Conservation (phyloP, 2,797 vertebrate genomes). For the Leptoclinus maculatus region DNA sequence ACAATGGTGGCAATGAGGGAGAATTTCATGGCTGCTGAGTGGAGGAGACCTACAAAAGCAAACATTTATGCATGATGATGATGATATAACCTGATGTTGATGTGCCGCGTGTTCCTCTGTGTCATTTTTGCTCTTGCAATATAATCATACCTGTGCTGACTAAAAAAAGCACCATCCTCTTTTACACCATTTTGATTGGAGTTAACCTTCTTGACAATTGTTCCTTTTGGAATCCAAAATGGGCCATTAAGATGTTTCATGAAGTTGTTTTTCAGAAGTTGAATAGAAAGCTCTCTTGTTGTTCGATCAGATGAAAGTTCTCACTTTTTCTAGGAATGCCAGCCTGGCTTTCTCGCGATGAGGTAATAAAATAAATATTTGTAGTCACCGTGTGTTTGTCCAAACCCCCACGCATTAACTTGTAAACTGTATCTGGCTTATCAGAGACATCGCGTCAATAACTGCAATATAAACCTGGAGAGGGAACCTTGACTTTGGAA, state of each 20-base stretch:
- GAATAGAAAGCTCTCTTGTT: background rate
- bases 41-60: constrained; percentile 53
- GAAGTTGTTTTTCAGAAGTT: background rate
- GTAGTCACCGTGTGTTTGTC: background rate
- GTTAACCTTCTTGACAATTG: background rate
- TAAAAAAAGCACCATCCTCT: background rate
- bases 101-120: background rate
- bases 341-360: background rate
- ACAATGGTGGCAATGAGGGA: constrained; percentile 67
- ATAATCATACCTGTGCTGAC: background rate
- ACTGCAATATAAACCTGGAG: background rate
- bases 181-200: background rate
- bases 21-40: constrained; percentile 79
- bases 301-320: constrained; percentile 15
- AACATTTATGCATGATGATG: background rate
- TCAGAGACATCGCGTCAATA: constrained; percentile 15
- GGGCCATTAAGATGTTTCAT: background rate
- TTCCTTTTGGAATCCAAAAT: background rate
- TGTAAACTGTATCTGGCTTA: constrained; percentile 2
- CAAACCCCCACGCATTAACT: background rate
- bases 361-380: constrained; percentile 27
- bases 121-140: background rate
- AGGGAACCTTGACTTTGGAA: background rate
- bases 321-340: constrained; percentile 15
- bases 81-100: background rate